phyloP scores from a whole-genome alignment of 2,797 vertebrate genomes.

The Oreonectes daqikongensis region DNA sequence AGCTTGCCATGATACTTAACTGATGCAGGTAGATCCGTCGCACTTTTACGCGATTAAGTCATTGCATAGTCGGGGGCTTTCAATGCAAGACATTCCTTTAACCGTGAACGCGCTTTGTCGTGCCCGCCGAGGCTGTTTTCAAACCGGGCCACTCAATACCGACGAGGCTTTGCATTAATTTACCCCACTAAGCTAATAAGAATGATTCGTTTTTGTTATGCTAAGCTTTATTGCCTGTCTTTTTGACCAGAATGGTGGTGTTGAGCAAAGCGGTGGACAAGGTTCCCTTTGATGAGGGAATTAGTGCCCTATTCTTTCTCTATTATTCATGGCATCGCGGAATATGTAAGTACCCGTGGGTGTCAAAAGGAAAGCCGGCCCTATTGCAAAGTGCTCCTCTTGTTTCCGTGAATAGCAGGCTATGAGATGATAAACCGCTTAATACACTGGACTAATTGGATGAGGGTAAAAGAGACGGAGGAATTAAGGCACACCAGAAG shows the following conservation, averaged over 20 bases:
- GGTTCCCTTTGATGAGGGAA: constrained; percentile 99
- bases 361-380: constrained; percentile 99
- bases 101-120: constrained; percentile 83
- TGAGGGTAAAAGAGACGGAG: constrained; percentile 99
- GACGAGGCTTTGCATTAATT: constrained; percentile 96
- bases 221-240: constrained; percentile 99
- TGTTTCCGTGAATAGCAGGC: constrained; percentile 99
- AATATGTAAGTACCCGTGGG: constrained; percentile 98
- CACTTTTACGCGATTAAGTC: constrained; percentile 85
- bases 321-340: constrained; percentile 98
- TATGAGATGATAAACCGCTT: constrained; percentile 99
- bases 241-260: constrained; percentile 97
- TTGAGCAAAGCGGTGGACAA: constrained; percentile 98
- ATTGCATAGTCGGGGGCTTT: constrained; percentile 82
- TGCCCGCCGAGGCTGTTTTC: constrained; percentile 89
- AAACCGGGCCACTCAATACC: constrained; percentile 92
- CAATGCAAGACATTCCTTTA: constrained; percentile 84
- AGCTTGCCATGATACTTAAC: constrained; percentile 54
- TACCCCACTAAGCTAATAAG: constrained; percentile 99
- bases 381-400: constrained; percentile 99
- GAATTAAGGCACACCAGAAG: constrained; percentile 95
- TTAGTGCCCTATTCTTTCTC: constrained; percentile 98
- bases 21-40: constrained; percentile 45
- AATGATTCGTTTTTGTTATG: constrained; percentile 97
- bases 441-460: constrained; percentile 99